These are phyloP conservation scores for Pyrrhia umbra DNA, from an alignment of 2,888 invertebrate species.

Conservation along the genomic window DNA sequence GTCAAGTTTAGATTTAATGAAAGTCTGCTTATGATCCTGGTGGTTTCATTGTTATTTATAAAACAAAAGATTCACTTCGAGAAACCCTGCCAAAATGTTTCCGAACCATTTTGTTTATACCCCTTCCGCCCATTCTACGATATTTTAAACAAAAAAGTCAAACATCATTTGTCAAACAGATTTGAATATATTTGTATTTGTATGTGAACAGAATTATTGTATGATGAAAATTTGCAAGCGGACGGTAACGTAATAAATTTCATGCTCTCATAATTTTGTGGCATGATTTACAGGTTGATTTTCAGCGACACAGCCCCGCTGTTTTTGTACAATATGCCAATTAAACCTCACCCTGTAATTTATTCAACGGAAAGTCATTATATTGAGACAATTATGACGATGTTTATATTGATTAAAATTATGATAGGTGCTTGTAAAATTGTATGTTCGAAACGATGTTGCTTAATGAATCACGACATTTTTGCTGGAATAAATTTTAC, in stretches of 20 bases:
- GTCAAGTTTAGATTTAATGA: slow-evolving; percentile 11
- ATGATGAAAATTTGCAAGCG: slow-evolving; percentile 85
- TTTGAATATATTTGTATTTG: slow-evolving; percentile 74
- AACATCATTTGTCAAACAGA: slow-evolving; percentile 62
- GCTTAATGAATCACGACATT: slow-evolving; percentile 32
- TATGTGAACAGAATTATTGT: slow-evolving; percentile 79
- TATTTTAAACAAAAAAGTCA: slow-evolving; percentile 55
- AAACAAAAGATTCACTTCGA: slow-evolving; percentile 16
- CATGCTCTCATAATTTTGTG: slow-evolving; percentile 84
- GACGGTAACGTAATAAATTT: slow-evolving; percentile 85
- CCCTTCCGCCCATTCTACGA: slow-evolving; percentile 37
- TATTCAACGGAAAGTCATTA: slow-evolving; percentile 63
- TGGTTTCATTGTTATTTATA: slow-evolving; percentile 12
- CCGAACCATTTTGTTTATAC: slow-evolving; percentile 31
- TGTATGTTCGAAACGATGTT: slow-evolving; percentile 11
- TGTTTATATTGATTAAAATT: slow-evolving; percentile 53
- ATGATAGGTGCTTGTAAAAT: slow-evolving; percentile 35
- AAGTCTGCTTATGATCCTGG: not conserved
- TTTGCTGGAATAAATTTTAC: slow-evolving; percentile 3
- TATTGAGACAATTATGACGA: slow-evolving; percentile 52
- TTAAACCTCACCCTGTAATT: slow-evolving; percentile 69
- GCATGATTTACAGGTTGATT: slow-evolving; percentile 83
- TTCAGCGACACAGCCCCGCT: slow-evolving; percentile 72
- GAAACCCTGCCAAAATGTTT: slow-evolving; percentile 41
- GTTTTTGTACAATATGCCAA: slow-evolving; percentile 79